A percentile compares a stretch with the other conserved stretches of the same genome.
Evolutionary conservation across 1,140 invertebrate species (phyloP).

Genomic region (Arion vulgaris): DNA sequence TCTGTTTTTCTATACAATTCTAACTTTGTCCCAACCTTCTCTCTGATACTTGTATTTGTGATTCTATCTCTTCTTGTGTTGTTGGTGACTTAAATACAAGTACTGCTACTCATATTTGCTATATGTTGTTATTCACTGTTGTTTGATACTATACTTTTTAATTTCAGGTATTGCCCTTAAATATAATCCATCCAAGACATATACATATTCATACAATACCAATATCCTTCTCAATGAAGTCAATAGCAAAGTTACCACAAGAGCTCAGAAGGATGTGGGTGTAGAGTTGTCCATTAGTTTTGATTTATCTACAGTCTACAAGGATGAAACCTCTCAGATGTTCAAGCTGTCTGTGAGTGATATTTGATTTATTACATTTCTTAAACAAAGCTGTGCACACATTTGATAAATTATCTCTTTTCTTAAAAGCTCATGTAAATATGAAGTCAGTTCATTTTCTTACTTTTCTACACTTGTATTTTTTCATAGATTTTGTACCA

Average conservation of each 20-base stretch:
- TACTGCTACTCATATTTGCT: too few species aligned
- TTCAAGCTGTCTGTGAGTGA: conserved; percentile 60
- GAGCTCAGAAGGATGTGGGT: conserved; percentile 61
- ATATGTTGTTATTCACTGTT: too few species aligned
- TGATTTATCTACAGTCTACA: conserved; percentile 57
- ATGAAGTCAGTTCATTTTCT: too few species aligned
- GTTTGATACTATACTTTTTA: background rate
- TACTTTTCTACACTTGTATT: too few species aligned
- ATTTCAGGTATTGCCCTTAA: conserved; percentile 53
- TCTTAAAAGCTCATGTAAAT: too few species aligned
- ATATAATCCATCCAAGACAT: conserved; percentile 60
- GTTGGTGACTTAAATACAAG: too few species aligned
- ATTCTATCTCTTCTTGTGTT: too few species aligned
- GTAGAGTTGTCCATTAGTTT: conserved; percentile 55
- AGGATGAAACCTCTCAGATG: conserved; percentile 55
- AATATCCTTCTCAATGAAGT: conserved; percentile 61
- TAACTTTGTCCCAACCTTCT: too few species aligned
- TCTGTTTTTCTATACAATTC: too few species aligned
- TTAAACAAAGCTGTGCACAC: background rate
- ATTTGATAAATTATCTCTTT: too few species aligned
- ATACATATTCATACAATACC: conserved; percentile 65
- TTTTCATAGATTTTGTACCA: too few species aligned
- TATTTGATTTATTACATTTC: background rate
- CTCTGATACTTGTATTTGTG: too few species aligned
- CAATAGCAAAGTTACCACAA: conserved; percentile 37